Evolutionary conservation across 2,888 invertebrate genomes (phyloP).

Genomic region (Drosophila koepferae): DNA sequence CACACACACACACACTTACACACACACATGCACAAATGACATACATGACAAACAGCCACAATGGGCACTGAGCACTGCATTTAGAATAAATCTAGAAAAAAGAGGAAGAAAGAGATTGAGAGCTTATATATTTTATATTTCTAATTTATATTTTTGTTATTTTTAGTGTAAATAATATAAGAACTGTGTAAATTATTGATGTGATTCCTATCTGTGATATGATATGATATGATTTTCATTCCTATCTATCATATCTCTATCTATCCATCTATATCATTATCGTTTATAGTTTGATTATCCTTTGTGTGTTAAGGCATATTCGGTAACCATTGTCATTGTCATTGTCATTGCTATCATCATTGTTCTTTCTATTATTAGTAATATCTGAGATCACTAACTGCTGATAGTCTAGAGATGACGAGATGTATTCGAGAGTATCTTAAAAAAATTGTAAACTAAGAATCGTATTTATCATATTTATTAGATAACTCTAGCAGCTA

Average conservation of each 20-base stretch:
- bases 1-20: background rate
- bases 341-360: background rate
- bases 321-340: background rate
- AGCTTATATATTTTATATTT: no score
- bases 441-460: background rate
- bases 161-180: background rate
- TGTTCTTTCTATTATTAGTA: background rate
- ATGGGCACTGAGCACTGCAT: background rate
- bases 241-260: no score
- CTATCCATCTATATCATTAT: background rate
- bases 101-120: background rate
- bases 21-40: background rate
- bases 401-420: background rate
- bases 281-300: background rate
- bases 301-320: no score
- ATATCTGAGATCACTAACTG: no score
- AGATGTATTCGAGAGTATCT: background rate
- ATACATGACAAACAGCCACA: constrained; percentile 1
- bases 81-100: background rate
- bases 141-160: background rate
- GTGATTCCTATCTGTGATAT: background rate
- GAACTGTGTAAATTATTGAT: background rate
- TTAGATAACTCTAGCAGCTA: no score
- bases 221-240: no score
- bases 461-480: no score